phyloP scores from a whole-genome alignment of 2,797 vertebrate species.

The Agapornis canus region DNA sequence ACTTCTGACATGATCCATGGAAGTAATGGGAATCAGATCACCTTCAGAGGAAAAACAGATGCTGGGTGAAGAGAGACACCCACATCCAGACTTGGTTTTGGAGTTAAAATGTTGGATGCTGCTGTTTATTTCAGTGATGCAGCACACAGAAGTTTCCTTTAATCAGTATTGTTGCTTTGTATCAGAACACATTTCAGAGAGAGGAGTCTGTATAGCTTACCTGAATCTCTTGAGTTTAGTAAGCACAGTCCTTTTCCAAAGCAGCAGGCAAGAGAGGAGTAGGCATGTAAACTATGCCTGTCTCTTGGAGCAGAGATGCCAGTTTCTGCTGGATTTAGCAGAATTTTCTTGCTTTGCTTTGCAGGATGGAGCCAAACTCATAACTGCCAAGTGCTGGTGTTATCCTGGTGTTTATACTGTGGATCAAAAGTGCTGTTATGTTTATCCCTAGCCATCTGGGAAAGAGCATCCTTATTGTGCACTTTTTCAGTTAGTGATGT shows the following conservation, averaged over 20 bases:
- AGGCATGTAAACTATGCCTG: background rate
- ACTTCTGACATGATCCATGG: background rate
- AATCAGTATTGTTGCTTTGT: background rate
- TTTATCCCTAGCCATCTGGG: slow-evolving; percentile 4
- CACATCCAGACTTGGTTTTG: background rate
- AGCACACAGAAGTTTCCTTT: background rate
- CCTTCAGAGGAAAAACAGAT: background rate
- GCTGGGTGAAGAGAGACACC: background rate
- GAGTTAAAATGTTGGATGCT: background rate
- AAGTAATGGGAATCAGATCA: background rate
- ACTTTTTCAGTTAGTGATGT: background rate
- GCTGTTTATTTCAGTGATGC: background rate
- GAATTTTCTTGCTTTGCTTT: background rate
- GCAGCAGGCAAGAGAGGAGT: background rate
- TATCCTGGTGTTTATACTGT: background rate
- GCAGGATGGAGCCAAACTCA: background rate
- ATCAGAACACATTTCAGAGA: background rate
- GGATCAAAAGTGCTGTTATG: slow-evolving; percentile 18
- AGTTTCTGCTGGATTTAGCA: background rate
- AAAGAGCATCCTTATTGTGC: background rate
- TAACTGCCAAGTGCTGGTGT: background rate
- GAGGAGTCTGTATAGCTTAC: background rate
- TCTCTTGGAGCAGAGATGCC: background rate
- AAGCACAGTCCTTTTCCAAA: background rate
- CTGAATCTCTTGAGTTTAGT: background rate